phyloP scores from a whole-genome alignment of 64 coral and sea anemone genomes.

The Montipora capricornis region DNA sequence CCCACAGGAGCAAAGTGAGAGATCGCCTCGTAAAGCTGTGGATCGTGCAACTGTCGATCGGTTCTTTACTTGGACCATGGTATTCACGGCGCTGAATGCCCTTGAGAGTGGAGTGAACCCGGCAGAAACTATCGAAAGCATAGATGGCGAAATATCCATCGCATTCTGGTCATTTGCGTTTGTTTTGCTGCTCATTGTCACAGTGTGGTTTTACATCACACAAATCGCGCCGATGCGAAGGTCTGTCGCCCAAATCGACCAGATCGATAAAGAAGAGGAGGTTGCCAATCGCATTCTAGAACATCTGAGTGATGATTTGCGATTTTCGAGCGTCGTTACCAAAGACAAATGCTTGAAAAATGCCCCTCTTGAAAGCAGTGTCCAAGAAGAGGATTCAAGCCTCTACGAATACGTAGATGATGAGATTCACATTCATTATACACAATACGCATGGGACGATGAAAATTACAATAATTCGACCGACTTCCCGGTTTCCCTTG shows the following conservation, averaged over 20 bases:
- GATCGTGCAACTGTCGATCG: neutral
- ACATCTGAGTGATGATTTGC: slow-evolving; percentile 32
- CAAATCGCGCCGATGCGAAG: slow-evolving; percentile 58
- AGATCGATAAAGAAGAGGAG: slow-evolving; percentile 57
- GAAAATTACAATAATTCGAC: neutral
- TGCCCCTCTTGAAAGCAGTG: neutral
- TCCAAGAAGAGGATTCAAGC: slow-evolving; percentile 18
- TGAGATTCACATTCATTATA: slow-evolving; percentile 82
- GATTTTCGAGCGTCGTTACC: slow-evolving; percentile 3
- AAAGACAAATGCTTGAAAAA: neutral
- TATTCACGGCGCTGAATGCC: neutral
- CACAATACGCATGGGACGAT: slow-evolving; percentile 79
- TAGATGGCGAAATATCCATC: slow-evolving; percentile 65
- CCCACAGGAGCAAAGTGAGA: neutral
- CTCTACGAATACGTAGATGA: slow-evolving; percentile 74
- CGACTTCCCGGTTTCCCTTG: neutral
- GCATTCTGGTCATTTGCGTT: slow-evolving; percentile 61
- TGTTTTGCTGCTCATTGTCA: slow-evolving; percentile 57
- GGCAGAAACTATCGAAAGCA: neutral
- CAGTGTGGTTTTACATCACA: slow-evolving; percentile 75
- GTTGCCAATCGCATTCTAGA: slow-evolving; percentile 61
- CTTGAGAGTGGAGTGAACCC: neutral
- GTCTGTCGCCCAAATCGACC: slow-evolving; percentile 3
- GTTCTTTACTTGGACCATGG: neutral
- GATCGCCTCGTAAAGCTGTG: neutral